Base-by-base conservation (phyloP, 2,888 invertebrate species). In the Phoenoteleia sp. region DNA sequence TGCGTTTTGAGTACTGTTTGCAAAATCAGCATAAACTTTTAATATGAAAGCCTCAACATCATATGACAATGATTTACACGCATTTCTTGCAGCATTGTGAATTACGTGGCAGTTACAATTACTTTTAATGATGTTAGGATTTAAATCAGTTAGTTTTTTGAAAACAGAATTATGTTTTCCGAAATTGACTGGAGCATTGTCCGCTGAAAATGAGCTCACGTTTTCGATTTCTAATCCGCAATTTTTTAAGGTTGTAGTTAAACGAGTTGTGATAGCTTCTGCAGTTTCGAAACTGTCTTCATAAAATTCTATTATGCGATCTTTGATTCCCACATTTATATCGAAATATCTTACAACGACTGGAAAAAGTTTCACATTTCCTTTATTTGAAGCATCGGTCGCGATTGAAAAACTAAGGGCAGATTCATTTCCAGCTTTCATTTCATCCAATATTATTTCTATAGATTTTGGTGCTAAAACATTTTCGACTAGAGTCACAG, bases 41-140 rank as follows among this genome's bases (percentile, higher is more conserved):
- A 85, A 79, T 36, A 87, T 66, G 23, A 89, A 74, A 75, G 76
- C 88, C 87, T 89, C 87, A 15, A 90, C 87, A 81, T 89, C 87
- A 45, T 71, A 82, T 25, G 81, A 60, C 56, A 88, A 60, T n/a
- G 11, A 36, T 74, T 88, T 88, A 42, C 83, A 82, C 21, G 87
- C 87, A 80, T 85, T 66, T 72, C 79, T 86, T 2, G 54, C 81
- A 47, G 83, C 60, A 71, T 87, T 87, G 60, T 88, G 87, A 15
- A 88, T 84, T 7, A 87, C 80, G 36, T 87, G 87, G 27, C 82
- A 84, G 45, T 87, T 80, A 67, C 88, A 88, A 72, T 87, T 88
- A 4, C 77, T 79, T 81, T 86, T 85, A 13, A 88, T 56, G 9
- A 85, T 39, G 17, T 42, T 19, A 5, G 27, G n/a, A 45, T 86